Base-by-base conservation (phyloP, 2,113 vertebrate genomes). In the Proterorhinus semilunaris region DNA sequence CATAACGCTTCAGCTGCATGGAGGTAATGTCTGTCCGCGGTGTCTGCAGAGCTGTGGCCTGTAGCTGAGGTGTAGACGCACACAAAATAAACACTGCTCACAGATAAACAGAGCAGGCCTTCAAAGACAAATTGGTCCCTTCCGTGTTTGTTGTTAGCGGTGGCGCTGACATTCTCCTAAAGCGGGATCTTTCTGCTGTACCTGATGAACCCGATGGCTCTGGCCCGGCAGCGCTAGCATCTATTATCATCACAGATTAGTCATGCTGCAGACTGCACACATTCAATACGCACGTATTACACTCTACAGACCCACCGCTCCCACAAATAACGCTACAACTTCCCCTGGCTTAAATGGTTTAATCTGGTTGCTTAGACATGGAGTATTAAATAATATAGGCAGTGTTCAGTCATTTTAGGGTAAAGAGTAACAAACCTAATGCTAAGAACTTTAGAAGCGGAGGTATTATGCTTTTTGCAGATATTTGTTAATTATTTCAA, bases 201-300 rank as follows among this genome's bases (percentile, higher is more conserved):
- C 66, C 72, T 74, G 82, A 86, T 83, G 86, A 86, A 86, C 86
- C 71, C n/a, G 69, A 80, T 75, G 75, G 65, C 73, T 72, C 80
- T 66, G 47, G 42, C 52, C 53, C 64, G 13, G 53, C 62, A 66
- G 45, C 73, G 59, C 72, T 78, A 68, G 43, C 79, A 78, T 82
- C 62, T 75, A 59, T 85, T 83, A 84, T 70, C 76, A 75, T 74
- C n/a, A 63, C 70, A 67, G 62, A 86, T 83, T 80, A 83, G 55
- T 78, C 78, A 77, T 15, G 61, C 66, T 62, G 61, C 62, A 45
- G 17, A 54, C 73, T 67, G 62, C 71, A 16, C 46, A 12, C 57
- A 52, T 73, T 82, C 59, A 65, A 54, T 65, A 65, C 59, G 48
- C 54, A 73, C 42, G 53, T 73, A 66, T 36, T 11, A 51, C 45